Conservation (phyloP, 2,888 invertebrate species). For the Ennomos quercinarius region DNA sequence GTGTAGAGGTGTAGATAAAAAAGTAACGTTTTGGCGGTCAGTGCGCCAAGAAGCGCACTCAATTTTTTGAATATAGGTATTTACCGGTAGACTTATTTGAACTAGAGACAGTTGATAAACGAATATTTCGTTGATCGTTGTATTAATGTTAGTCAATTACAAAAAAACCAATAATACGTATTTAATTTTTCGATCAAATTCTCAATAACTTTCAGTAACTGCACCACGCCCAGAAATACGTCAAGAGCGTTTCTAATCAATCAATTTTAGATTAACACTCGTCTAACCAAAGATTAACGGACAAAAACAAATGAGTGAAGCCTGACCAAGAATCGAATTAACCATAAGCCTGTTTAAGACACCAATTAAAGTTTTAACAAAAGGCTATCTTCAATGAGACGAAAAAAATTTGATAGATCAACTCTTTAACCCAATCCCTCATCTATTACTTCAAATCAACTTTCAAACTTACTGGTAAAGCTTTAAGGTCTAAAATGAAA, state of each 20-base stretch:
- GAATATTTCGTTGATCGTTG: too few species aligned
- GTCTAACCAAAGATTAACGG: slow-evolving; percentile 61
- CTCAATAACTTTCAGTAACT: slow-evolving; percentile 58
- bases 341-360: slow-evolving; percentile 78
- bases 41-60: too few species aligned
- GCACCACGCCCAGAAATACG: slow-evolving; percentile 62
- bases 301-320: slow-evolving; percentile 78
- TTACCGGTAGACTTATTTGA: too few species aligned
- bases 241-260: slow-evolving; percentile 75
- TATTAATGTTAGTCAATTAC: background rate
- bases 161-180: slow-evolving; percentile 16
- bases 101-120: too few species aligned
- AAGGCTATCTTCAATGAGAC: slow-evolving; percentile 82
- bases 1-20: too few species aligned
- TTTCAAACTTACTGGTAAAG: slow-evolving; percentile 40
- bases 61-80: too few species aligned
- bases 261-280: slow-evolving; percentile 81
- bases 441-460: slow-evolving; percentile 44
- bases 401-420: slow-evolving; percentile 83
- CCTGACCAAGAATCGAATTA: slow-evolving; percentile 79
- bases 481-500: slow-evolving; percentile 45
- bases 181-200: slow-evolving; percentile 50
- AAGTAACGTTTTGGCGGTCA: too few species aligned
- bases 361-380: slow-evolving; percentile 84
- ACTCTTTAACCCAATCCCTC: slow-evolving; percentile 82